Evolutionary conservation across 2,113 vertebrate genomes (phyloP).

Genomic region (Fregetta grallaria): DNA sequence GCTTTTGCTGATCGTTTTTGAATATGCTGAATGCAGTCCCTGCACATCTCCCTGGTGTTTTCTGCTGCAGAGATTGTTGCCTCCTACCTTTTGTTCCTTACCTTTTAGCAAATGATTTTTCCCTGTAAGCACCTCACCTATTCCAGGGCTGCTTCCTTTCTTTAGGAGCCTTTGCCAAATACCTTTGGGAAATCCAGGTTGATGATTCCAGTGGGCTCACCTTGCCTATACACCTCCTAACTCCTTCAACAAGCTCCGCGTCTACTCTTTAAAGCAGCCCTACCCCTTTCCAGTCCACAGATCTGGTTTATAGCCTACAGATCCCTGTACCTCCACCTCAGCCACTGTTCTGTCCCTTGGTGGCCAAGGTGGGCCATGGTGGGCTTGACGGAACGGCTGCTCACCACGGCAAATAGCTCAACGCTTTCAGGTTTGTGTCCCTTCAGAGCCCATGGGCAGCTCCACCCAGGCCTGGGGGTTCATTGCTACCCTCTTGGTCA

Average conservation of each 20-base stretch:
- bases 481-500: neutral
- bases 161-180: neutral
- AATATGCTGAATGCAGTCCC: neutral
- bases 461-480: neutral
- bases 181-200: neutral
- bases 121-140: neutral
- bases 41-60: neutral
- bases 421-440: neutral
- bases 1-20: neutral
- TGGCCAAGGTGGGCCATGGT: too few relatives aligned
- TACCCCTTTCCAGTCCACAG: neutral
- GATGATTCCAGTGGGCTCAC: neutral
- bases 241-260: neutral
- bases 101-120: neutral
- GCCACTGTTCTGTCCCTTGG: neutral
- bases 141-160: neutral
- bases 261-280: neutral
- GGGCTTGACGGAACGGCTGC: neutral
- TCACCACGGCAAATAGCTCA: fast-evolving
- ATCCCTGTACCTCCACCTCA: neutral
- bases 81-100: neutral
- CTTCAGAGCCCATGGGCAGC: neutral
- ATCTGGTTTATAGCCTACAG: neutral
- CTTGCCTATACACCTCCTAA: neutral
- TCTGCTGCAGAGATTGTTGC: neutral